Conservation (phyloP, 2,888 invertebrate genomes). For the Cataglyphis rosenhaueri region DNA sequence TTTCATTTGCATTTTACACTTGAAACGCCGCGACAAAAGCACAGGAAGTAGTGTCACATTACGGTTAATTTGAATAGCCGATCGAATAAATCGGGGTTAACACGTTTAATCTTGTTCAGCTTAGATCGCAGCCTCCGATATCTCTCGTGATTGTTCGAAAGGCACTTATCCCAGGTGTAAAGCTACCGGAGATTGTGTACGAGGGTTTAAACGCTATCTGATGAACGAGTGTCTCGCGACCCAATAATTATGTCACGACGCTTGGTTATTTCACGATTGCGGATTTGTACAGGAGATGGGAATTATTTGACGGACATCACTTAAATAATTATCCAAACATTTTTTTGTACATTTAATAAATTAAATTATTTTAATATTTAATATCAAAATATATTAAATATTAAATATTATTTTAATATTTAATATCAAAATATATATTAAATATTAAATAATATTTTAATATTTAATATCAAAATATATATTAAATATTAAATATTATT, state of each 20-base stretch:
- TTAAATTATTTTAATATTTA: too few species aligned
- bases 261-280: neutral
- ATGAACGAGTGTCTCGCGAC: neutral
- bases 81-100: slow-evolving; percentile 67
- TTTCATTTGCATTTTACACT: neutral
- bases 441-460: too few species aligned
- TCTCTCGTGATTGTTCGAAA: slow-evolving; percentile 68
- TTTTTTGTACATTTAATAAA: neutral
- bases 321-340: neutral
- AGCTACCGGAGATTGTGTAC: slow-evolving; percentile 25
- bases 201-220: slow-evolving; percentile 25
- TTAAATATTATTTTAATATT: too few species aligned
- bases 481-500: too few species aligned
- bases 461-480: too few species aligned
- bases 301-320: neutral
- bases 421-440: too few species aligned
- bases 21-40: slow-evolving; percentile 28
- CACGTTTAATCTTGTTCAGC: slow-evolving; percentile 65
- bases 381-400: too few species aligned
- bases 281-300: neutral
- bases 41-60: slow-evolving; percentile 16
- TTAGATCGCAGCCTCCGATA: slow-evolving; percentile 58
- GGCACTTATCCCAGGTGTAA: slow-evolving; percentile 57
- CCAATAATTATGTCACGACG: slow-evolving; percentile 32
- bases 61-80: slow-evolving; percentile 49